phyloP scores from a whole-genome alignment of 2,888 invertebrate genomes.

The Agriotes lineatus region DNA sequence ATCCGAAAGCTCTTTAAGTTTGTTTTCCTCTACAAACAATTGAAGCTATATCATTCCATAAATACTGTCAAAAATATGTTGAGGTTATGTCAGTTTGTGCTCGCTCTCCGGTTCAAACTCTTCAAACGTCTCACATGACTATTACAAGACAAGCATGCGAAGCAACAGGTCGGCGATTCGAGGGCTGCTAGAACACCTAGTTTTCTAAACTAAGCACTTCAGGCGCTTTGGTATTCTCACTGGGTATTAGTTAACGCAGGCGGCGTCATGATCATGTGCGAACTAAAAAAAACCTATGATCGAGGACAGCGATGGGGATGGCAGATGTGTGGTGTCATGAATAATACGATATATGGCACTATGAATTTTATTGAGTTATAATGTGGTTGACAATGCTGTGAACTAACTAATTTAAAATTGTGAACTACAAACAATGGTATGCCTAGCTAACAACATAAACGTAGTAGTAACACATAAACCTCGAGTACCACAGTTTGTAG shows the following conservation, averaged over 20 bases:
- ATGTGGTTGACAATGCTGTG: slow-evolving; percentile 66
- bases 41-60: too few species aligned
- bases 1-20: too few species aligned
- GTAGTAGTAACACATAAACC: slow-evolving; percentile 30
- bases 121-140: too few species aligned
- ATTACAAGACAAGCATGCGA: too few species aligned
- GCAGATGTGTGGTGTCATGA: slow-evolving; percentile 41
- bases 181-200: too few species aligned
- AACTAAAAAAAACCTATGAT: slow-evolving; percentile 37
- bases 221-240: background rate
- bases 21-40: too few species aligned
- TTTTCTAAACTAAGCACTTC: slow-evolving; percentile 31
- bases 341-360: slow-evolving; percentile 65
- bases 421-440: slow-evolving; percentile 59
- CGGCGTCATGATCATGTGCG: slow-evolving; percentile 31
- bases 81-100: too few species aligned
- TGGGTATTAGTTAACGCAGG: slow-evolving; percentile 2
- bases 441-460: slow-evolving; percentile 28
- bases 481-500: slow-evolving; percentile 50
- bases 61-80: too few species aligned
- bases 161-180: too few species aligned
- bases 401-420: slow-evolving; percentile 58
- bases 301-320: slow-evolving; percentile 32
- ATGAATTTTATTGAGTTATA: slow-evolving; percentile 67
- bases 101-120: too few species aligned